Base-by-base conservation (phyloP, 2,797 vertebrate genomes). In the Gallinago stenura region DNA sequence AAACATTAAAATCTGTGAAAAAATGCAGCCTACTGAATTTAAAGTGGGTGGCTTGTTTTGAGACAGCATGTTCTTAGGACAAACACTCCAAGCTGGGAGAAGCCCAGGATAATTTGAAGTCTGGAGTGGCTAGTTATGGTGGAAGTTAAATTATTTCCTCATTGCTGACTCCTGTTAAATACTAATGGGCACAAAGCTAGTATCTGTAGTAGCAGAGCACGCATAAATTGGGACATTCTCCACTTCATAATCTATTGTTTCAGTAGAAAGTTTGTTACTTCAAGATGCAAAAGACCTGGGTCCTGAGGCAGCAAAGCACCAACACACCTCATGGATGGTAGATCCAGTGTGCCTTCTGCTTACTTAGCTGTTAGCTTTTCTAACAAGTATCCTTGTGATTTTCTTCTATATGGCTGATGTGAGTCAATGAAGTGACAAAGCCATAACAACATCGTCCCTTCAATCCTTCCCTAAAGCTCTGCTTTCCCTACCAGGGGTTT, bases 1-100 rank as follows among this genome's bases (percentile, higher is more conserved):
- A 95, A 96, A 90, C 51, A 66, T 75, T 75, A 76, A 84, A 69
- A 61, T 78, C 35, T 68, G 12, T 48, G 62, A 91, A 87, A 54
- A 85, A 94, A 80, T 2, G 30, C 70, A 90, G 88, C 19, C 48
- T 43, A 53, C 30, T 51, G 77, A 88, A 85, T 92, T 87, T 62
- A 53, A 88, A 68, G 37, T 61, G 66, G 10, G 48, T 83, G 60
- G 46, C 30, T 75, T 79, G 73, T 70, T 79, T 91, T 81, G 64
- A 88, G 72, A 87, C 35, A 91, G 20, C 56, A 66, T 6, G 3
- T 78, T 64, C 43, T 48, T 45, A 62, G 5, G 35, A 78, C 60
- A 75, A 79, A 61, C 62, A 50, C 53, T 71, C 37, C 28, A 68
- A 83, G 35, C n/a, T n/a, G 30, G 25, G 43, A n/a, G 50, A 85